Percentiles rank a stretch among this genome's conserved stretches.
These are phyloP conservation scores for Trinorchestia longiramus DNA, from an alignment of 1,140 invertebrate genomes.

Conservation along the genomic window DNA sequence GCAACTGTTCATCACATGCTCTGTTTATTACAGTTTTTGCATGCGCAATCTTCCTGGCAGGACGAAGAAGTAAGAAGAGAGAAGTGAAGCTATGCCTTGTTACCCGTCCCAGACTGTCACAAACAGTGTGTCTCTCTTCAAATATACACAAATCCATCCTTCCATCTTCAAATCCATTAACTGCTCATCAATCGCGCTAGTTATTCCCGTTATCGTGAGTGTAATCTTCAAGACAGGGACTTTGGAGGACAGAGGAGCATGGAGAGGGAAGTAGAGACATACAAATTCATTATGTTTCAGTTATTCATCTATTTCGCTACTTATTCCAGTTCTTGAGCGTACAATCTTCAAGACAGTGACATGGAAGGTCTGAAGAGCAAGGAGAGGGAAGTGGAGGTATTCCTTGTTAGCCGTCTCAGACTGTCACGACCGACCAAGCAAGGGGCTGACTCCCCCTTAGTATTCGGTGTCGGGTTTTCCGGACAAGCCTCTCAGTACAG, in stretches of 20 bases:
- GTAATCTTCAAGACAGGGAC: too few species aligned
- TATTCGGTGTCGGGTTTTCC: background rate
- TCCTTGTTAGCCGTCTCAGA: background rate
- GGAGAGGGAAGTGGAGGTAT: background rate
- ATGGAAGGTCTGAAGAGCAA: background rate
- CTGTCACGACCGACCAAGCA: background rate
- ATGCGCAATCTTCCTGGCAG: too few species aligned
- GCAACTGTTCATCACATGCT: too few species aligned
- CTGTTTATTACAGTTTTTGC: too few species aligned
- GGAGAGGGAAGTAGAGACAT: too few species aligned
- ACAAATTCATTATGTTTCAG: too few species aligned
- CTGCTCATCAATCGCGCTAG: too few species aligned
- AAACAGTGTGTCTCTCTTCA: background rate
- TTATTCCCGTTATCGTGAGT: too few species aligned
- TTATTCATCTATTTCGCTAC: too few species aligned
- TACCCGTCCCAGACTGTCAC: background rate
- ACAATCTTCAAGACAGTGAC: background rate
- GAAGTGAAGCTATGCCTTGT: background rate
- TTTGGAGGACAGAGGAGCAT: too few species aligned
- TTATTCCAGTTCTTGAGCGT: background rate
- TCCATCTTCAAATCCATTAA: too few species aligned
- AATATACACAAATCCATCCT: too few species aligned
- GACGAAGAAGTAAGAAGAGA: background rate
- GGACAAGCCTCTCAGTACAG: slow-evolving; percentile 5
- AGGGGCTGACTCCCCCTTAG: background rate